phyloP scores from a whole-genome alignment of 2,888 invertebrate species.

The Eilema caniola region DNA sequence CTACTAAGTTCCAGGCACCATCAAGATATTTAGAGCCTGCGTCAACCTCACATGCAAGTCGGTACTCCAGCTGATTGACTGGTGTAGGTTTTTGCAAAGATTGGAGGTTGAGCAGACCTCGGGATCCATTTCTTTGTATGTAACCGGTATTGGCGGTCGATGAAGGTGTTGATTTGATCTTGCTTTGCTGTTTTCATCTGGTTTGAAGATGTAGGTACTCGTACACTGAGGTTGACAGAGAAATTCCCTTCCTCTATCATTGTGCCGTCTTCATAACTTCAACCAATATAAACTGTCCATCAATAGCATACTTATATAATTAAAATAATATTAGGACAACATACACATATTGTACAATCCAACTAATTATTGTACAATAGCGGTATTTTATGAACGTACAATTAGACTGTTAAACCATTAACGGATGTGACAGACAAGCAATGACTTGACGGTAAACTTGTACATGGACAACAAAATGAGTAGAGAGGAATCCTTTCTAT shows the following conservation, averaged over 20 bases:
- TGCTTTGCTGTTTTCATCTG: too few relatives aligned
- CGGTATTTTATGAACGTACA: slow-evolving; percentile 59
- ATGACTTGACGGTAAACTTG: slow-evolving; percentile 58
- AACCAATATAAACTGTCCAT: not conserved
- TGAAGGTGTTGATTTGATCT: too few relatives aligned
- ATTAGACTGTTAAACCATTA: slow-evolving; percentile 65
- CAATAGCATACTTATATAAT: not conserved
- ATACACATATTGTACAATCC: slow-evolving; percentile 48
- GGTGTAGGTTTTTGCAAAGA: too few relatives aligned
- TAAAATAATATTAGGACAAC: not conserved
- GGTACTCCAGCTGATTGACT: too few relatives aligned
- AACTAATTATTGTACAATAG: slow-evolving; percentile 65
- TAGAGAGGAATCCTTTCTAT: slow-evolving; percentile 33
- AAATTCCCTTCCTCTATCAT: not conserved
- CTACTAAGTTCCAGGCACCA: too few relatives aligned
- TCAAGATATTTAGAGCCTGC: too few relatives aligned
- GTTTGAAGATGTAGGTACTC: too few relatives aligned
- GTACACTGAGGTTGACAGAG: too few relatives aligned
- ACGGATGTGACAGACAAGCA: slow-evolving; percentile 61
- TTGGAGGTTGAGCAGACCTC: too few relatives aligned
- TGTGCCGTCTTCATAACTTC: not conserved
- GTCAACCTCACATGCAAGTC: too few relatives aligned
- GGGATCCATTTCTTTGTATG: too few relatives aligned
- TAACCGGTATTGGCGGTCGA: too few relatives aligned
- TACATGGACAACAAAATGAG: slow-evolving; percentile 35